These are phyloP conservation scores for Siderastrea siderea DNA, from an alignment of 92 coral and sea anemone genomes.

Conservation along the genomic window DNA sequence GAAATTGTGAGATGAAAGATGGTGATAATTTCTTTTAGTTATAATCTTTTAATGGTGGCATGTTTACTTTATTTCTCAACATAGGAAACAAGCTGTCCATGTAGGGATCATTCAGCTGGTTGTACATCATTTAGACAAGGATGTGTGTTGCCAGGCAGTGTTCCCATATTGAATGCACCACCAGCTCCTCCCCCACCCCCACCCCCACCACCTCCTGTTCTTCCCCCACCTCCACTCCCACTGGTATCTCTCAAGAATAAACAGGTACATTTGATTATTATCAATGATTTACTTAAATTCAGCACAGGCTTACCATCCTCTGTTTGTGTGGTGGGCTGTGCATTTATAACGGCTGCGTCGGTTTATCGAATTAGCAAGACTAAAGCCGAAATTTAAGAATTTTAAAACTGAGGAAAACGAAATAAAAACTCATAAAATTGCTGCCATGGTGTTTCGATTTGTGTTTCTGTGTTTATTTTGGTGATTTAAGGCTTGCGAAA, in stretches of 20 bases:
- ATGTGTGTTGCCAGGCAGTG: neutral
- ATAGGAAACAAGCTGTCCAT: constrained; percentile 22
- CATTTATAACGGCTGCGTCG: too few relatives aligned
- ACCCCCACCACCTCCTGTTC: constrained; percentile 71
- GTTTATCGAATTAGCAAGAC: too few relatives aligned
- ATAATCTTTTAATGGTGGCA: neutral
- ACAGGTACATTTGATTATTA: constrained; percentile 12
- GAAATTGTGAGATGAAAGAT: too few relatives aligned
- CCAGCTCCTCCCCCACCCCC: constrained; percentile 67
- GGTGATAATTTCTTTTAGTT: too few relatives aligned
- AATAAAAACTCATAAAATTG: too few relatives aligned
- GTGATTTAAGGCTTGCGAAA: too few relatives aligned
- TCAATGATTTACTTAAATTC: neutral
- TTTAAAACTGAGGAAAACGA: too few relatives aligned
- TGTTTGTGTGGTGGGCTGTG: too few relatives aligned
- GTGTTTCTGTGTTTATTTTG: too few relatives aligned
- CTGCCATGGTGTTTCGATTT: too few relatives aligned
- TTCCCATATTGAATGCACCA: neutral
- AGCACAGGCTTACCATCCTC: too few relatives aligned
- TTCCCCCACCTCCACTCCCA: constrained; percentile 79
- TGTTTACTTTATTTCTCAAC: neutral
- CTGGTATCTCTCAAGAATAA: constrained; percentile 67
- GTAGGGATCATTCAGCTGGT: neutral
- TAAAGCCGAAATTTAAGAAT: too few relatives aligned
- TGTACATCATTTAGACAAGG: neutral